Evolutionary conservation across 2,888 invertebrate genomes (phyloP).

Genomic region (Eupithecia exiguata): DNA sequence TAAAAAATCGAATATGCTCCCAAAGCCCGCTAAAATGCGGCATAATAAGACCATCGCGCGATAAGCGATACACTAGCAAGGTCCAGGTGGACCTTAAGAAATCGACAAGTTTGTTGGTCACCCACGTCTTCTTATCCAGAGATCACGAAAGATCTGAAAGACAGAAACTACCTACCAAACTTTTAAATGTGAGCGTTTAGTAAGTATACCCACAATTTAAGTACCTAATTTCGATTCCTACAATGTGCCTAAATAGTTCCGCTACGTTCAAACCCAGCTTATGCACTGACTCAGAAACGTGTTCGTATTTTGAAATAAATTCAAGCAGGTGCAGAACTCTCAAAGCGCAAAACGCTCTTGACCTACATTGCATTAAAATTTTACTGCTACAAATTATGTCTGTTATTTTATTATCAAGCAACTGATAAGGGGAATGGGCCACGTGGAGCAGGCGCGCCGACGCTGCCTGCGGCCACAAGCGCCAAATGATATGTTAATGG

Average conservation of each 20-base stretch:
- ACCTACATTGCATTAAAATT: constrained; percentile 43
- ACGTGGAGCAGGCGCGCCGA: constrained; percentile 46
- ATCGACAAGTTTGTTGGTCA: not conserved
- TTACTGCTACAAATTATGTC: constrained; percentile 42
- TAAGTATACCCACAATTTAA: not conserved
- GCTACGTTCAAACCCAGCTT: not conserved
- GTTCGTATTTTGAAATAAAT: constrained; percentile 36
- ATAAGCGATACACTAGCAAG: not conserved
- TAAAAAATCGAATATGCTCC: not conserved
- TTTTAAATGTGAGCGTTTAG: not conserved
- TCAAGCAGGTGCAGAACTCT: constrained; percentile 33
- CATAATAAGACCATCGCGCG: not conserved
- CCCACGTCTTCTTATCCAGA: not conserved
- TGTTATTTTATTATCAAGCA: constrained; percentile 44
- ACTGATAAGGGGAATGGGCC: constrained; percentile 45
- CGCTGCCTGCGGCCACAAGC: constrained; percentile 58
- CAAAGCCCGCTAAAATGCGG: not conserved
- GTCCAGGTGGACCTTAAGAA: not conserved
- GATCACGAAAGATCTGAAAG: not conserved
- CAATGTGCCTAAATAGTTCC: not conserved
- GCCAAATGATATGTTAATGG: constrained; percentile 76
- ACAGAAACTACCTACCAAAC: not conserved
- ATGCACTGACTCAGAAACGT: constrained; percentile 31
- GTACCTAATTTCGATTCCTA: not conserved
- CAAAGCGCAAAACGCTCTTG: constrained; percentile 37